phyloP scores from a whole-genome alignment of 2,888 invertebrate genomes.

The Linhomoeus sp. region DNA sequence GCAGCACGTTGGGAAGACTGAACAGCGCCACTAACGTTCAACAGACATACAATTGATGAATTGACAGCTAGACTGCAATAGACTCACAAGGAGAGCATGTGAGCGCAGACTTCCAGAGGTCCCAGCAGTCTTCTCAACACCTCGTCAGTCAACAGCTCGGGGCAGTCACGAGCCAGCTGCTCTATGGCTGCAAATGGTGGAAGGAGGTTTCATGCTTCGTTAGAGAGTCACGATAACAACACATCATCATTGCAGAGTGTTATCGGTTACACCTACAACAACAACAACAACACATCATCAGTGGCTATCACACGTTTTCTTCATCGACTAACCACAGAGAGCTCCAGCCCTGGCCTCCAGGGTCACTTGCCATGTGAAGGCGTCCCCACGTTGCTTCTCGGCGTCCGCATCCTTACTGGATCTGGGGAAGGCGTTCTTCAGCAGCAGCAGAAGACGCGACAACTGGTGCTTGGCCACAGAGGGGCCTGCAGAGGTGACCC shows the following conservation, averaged over 20 bases:
- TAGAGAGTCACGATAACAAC: too few species aligned
- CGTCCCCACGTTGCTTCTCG: slow-evolving; percentile 67
- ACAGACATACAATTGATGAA: too few species aligned
- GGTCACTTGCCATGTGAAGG: slow-evolving; percentile 78
- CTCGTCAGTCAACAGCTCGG: slow-evolving; percentile 73
- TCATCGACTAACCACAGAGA: slow-evolving; percentile 40
- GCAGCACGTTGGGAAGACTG: slow-evolving; percentile 61
- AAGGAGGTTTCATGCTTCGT: too few species aligned
- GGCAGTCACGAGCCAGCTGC: slow-evolving; percentile 71
- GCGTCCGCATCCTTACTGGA: slow-evolving; percentile 88
- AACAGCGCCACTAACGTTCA: too few species aligned
- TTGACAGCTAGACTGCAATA: too few species aligned
- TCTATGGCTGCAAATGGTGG: slow-evolving; percentile 66
- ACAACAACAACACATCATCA: not conserved
- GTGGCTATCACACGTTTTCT: not conserved
- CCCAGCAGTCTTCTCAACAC: slow-evolving; percentile 65
- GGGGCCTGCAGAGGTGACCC: slow-evolving; percentile 41
- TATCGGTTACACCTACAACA: too few species aligned
- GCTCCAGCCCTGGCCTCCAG: slow-evolving; percentile 88
- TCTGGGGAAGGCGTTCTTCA: slow-evolving; percentile 93
- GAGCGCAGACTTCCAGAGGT: slow-evolving; percentile 82
- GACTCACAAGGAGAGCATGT: slow-evolving; percentile 77
- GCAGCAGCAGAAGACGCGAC: slow-evolving; percentile 74
- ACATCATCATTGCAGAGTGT: too few species aligned
- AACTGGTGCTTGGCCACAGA: slow-evolving; percentile 75